Evolutionary conservation across 1,140 invertebrate genomes (phyloP).

Genomic region (Pseudomyrmex sp.): DNA sequence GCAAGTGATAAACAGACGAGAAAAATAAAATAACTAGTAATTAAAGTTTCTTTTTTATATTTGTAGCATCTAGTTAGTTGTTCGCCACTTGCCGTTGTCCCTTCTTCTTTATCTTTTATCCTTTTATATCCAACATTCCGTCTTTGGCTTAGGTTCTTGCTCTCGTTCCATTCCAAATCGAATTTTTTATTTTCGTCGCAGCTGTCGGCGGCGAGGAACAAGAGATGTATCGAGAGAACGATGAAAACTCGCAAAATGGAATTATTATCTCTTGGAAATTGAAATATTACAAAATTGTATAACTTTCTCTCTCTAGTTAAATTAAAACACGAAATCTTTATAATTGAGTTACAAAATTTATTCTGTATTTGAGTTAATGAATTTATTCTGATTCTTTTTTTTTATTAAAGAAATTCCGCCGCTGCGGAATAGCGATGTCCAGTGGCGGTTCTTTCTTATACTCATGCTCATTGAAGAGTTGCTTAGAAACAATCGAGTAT

Average conservation of each 20-base stretch:
- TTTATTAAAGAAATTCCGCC: slow-evolving; percentile 68
- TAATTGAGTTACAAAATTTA: too few relatives aligned
- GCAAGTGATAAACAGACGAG: neutral
- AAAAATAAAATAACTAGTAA: slow-evolving; percentile 9
- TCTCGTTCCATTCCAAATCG: slow-evolving; percentile 67
- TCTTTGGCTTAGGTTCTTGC: slow-evolving; percentile 62
- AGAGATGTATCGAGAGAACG: slow-evolving; percentile 82
- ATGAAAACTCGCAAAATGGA: neutral
- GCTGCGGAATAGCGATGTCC: slow-evolving; percentile 78
- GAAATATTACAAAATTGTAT: too few relatives aligned
- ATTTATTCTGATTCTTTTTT: slow-evolving; percentile 74
- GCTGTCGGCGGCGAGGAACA: slow-evolving; percentile 85
- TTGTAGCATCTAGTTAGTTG: slow-evolving; percentile 26
- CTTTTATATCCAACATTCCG: slow-evolving; percentile 11
- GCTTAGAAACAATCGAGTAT: slow-evolving; percentile 77
- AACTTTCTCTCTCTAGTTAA: too few relatives aligned
- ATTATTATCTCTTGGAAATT: neutral
- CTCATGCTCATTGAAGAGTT: neutral
- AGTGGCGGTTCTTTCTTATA: slow-evolving; percentile 79
- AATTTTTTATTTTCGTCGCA: slow-evolving; percentile 82
- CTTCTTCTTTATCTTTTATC: slow-evolving; percentile 36
- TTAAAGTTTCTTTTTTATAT: slow-evolving; percentile 27
- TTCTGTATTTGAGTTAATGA: too few relatives aligned
- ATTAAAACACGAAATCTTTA: too few relatives aligned
- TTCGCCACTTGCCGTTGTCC: neutral